Percentiles rank a stretch among this genome's conserved stretches.
Conservation (phyloP, 2,113 vertebrate species). For the Cromileptes altivelis region DNA sequence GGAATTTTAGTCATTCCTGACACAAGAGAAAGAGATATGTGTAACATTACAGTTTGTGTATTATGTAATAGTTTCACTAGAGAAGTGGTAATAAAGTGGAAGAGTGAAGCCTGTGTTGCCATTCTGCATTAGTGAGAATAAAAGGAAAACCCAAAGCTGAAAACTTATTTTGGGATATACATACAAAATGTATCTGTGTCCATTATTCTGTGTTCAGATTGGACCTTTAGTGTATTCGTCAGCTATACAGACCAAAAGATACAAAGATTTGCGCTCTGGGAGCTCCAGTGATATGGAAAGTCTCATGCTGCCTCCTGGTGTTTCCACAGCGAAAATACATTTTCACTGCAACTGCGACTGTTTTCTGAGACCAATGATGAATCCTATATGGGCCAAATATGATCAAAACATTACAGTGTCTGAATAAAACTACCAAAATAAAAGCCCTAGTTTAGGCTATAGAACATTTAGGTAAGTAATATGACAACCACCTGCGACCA, state of each 20-base stretch:
- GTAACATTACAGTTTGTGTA: background rate
- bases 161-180: background rate
- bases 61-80: background rate
- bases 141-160: background rate
- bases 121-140: background rate
- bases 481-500: background rate
- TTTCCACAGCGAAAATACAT: slow-evolving; percentile 3
- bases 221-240: background rate
- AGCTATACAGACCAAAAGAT: background rate
- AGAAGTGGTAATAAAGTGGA: background rate
- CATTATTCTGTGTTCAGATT: background rate
- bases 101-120: fast-evolving
- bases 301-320: slow-evolving; percentile 67
- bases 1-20: background rate
- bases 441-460: background rate
- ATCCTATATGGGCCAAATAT: background rate
- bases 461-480: background rate
- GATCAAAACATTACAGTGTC: background rate
- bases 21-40: background rate
- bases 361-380: background rate
- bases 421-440: background rate
- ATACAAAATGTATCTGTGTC: background rate
- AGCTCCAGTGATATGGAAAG: slow-evolving; percentile 18
- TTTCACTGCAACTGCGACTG: background rate
- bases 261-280: background rate